These are phyloP conservation scores for Marisa cornuarietis DNA, from an alignment of 1,140 invertebrate species.

Conservation along the genomic window DNA sequence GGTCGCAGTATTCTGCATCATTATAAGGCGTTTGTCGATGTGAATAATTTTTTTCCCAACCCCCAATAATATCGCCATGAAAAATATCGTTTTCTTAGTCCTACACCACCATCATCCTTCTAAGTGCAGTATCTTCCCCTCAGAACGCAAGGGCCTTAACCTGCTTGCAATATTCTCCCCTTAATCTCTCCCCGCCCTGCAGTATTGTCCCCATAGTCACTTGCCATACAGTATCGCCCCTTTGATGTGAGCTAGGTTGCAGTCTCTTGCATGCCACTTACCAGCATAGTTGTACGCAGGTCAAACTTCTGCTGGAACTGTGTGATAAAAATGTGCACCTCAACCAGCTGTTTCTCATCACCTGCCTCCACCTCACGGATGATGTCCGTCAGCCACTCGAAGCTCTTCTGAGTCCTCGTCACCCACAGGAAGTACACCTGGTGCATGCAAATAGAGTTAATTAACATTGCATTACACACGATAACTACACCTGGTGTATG, in stretches of 20 bases:
- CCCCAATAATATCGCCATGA: too few relatives aligned
- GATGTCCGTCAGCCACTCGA: conserved; percentile 98
- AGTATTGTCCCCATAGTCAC: not conserved
- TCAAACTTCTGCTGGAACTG: conserved; percentile 99
- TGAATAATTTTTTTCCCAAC: too few relatives aligned
- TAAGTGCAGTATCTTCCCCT: not conserved
- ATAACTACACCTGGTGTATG: not conserved
- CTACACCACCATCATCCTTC: too few relatives aligned
- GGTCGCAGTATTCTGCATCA: too few relatives aligned
- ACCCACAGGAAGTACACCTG: conserved; percentile 99
- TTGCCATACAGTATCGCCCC: not conserved
- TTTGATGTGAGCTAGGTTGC: not conserved
- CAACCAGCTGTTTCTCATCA: conserved; percentile 94
- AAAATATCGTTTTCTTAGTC: too few relatives aligned
- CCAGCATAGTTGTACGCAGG: conserved; percentile 97
- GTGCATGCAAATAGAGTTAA: conserved; percentile 29
- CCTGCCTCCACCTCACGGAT: conserved; percentile 94
- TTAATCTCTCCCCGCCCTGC: not conserved
- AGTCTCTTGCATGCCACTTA: conserved; percentile 70
- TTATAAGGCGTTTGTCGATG: too few relatives aligned
- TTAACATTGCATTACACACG: too few relatives aligned
- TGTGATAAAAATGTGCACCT: conserved; percentile 99
- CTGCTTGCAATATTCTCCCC: not conserved
- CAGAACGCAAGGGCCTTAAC: not conserved
- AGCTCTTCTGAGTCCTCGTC: conserved; percentile 97